Percentiles rank a stretch among this genome's conserved stretches.
These are phyloP conservation scores for Hypomesus transpacificus DNA, from an alignment of 2,113 vertebrate genomes.

Conservation along the genomic window DNA sequence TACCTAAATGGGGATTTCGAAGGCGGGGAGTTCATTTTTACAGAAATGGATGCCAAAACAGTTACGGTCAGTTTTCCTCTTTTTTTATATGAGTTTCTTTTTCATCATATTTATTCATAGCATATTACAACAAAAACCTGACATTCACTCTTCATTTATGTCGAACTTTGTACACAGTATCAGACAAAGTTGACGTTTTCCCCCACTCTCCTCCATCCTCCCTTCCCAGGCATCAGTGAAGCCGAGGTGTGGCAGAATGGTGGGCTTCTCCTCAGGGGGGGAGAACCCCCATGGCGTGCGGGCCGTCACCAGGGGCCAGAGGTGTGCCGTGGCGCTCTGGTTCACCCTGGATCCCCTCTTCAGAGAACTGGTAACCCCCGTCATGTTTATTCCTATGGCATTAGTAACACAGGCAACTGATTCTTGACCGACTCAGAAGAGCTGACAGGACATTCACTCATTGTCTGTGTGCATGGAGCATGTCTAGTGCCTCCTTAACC, in stretches of 20 bases:
- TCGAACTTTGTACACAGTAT: no score
- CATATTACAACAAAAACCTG: no score
- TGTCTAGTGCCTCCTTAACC: not conserved
- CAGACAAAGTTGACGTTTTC: no score
- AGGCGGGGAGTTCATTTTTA: conserved; percentile 97
- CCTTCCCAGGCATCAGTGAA: conserved; percentile 84
- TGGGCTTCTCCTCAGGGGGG: conserved; percentile 93
- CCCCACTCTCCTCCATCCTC: not conserved
- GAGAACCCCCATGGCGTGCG: conserved; percentile 96
- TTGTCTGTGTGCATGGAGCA: not conserved
- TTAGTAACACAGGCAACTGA: not conserved
- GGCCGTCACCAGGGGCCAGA: conserved; percentile 89
- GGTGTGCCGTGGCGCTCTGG: conserved; percentile 93
- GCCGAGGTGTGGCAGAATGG: conserved; percentile 89
- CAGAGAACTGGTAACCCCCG: conserved; percentile 86
- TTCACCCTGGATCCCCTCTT: conserved; percentile 92
- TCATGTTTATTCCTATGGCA: not conserved
- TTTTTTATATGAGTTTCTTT: no score
- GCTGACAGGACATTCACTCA: no score
- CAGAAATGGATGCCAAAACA: conserved; percentile 95
- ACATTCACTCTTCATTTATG: no score
- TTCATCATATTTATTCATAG: no score
- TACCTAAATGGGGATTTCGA: conserved; percentile 96
- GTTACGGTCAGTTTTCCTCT: conserved; percentile 79
- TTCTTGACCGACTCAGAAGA: not conserved